phyloP scores from a whole-genome alignment of 2,113 vertebrate genomes.

The Rissa tridactyla region DNA sequence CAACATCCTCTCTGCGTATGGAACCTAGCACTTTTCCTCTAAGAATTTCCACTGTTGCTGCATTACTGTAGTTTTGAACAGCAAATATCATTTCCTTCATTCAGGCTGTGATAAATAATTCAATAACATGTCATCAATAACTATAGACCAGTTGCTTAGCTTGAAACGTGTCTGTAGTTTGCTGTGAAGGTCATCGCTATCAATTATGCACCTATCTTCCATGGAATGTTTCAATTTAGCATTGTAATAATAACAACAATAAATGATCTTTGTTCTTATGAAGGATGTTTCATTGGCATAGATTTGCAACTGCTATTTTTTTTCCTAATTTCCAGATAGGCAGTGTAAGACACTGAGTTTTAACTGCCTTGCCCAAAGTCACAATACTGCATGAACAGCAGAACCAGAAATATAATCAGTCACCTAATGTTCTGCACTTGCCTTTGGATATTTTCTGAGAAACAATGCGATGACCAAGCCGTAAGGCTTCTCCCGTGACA shows the following conservation, averaged over 20 bases:
- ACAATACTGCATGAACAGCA: neutral
- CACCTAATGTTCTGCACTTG: slow-evolving; percentile 14
- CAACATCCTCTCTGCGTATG: neutral
- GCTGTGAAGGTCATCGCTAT: slow-evolving; percentile 60
- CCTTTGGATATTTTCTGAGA: slow-evolving; percentile 14
- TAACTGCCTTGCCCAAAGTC: neutral
- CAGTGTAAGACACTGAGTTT: neutral
- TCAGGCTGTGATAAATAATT: slow-evolving; percentile 78
- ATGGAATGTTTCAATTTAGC: slow-evolving; percentile 27
- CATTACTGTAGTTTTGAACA: slow-evolving; percentile 43
- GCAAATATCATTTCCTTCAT: slow-evolving; percentile 71
- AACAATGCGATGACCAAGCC: neutral
- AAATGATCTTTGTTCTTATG: neutral
- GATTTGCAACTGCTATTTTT: neutral
- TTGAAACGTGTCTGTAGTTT: slow-evolving; percentile 68
- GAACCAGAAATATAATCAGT: slow-evolving; percentile 5
- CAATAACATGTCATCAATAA: slow-evolving; percentile 77
- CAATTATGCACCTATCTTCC: slow-evolving; percentile 65
- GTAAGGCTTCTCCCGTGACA: neutral
- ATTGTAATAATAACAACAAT: slow-evolving; percentile 24
- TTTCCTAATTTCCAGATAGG: neutral
- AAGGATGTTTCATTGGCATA: neutral
- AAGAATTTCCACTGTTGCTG: slow-evolving; percentile 26
- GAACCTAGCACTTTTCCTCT: neutral
- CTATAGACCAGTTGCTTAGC: slow-evolving; percentile 74